phyloP scores from a whole-genome alignment of 1,140 invertebrate species.

The Magallana angulata region DNA sequence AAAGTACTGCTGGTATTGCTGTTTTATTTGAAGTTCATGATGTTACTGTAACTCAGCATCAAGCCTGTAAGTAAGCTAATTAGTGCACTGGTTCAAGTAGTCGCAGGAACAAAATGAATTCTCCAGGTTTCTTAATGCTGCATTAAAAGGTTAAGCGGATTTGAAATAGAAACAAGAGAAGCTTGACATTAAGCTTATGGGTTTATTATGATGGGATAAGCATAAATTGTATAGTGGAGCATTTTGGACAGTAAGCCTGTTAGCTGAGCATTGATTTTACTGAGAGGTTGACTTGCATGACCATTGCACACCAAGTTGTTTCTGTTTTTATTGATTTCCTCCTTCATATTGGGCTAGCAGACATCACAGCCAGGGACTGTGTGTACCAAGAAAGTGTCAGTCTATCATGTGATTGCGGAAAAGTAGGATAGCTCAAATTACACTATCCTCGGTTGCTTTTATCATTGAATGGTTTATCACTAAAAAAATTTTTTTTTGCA shows the following conservation, averaged over 20 bases:
- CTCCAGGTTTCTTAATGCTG: not conserved
- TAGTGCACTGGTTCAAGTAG: not conserved
- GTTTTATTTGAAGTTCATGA: not conserved
- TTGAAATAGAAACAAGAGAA: not conserved
- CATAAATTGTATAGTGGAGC: not conserved
- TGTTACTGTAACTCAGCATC: not conserved
- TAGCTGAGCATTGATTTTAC: conserved; percentile 36
- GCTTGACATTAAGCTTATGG: conserved; percentile 22
- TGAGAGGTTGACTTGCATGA: conserved; percentile 32
- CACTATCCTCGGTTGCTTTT: no score
- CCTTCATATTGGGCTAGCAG: not conserved
- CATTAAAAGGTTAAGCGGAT: not conserved
- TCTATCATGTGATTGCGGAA: not conserved
- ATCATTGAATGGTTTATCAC: no score
- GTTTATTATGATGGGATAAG: conserved; percentile 8
- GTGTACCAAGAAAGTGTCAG: conserved; percentile 3
- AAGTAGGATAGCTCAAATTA: no score
- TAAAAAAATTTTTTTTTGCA: no score
- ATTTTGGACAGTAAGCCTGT: conserved; percentile 33
- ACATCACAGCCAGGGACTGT: not conserved
- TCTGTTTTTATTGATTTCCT: conserved; percentile 28
- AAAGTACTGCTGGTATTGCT: not conserved
- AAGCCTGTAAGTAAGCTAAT: not conserved
- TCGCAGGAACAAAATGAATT: not conserved
- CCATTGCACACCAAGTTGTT: conserved; percentile 35